Base-by-base conservation (phyloP, 2,113 vertebrate genomes). In the Opisthocomus hoazin region DNA sequence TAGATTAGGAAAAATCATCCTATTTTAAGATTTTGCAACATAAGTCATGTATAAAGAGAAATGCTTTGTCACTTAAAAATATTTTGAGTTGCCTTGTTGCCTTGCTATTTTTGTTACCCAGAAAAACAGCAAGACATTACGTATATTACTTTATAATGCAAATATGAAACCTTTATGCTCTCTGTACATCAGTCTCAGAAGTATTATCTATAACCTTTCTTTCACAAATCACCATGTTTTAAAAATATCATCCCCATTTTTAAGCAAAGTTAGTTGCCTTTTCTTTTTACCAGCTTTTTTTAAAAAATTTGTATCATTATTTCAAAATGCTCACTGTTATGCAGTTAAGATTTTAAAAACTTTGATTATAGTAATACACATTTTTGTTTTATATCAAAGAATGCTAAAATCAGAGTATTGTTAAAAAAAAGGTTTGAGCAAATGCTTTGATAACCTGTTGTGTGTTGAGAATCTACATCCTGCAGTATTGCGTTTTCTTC, bases 101-200 rank as follows among this genome's bases (percentile, higher is more conserved):
- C 84, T 39, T 95, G 76, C 91, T 97, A 70, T 94, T 97, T 97
- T 96, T 96, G 77, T 96, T 88, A 95, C 68, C 86, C 89, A 96
- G 95, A 95, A 97, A 94, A 97, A 81, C 89, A 94, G 89, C 9
- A 32, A 95, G 96, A 87, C 66, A 39, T 94, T 91, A 87, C 81
- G 81, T 89, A 48, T 85, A 82, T 94, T 95, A 70, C 76, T 95
- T 85, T 85, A 73, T 89, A 96, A 94, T 95, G 87, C 85, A 95
- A 94, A 93, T 95, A 86, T 71, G 87, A 94, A 97, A 95, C 61
- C 21, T 87, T 97, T 96, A 88, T 96, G 80, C 77, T 92, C 37
- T 94, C 83, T 51, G 4, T 75, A 13, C 6, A 2, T 32, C 50
- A 34, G 12, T 77, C 48, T 73, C 79, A 69, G 30, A 66, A 78